Base-by-base conservation (phyloP, 2,797 vertebrate genomes). In the Garrulus glandarius region DNA sequence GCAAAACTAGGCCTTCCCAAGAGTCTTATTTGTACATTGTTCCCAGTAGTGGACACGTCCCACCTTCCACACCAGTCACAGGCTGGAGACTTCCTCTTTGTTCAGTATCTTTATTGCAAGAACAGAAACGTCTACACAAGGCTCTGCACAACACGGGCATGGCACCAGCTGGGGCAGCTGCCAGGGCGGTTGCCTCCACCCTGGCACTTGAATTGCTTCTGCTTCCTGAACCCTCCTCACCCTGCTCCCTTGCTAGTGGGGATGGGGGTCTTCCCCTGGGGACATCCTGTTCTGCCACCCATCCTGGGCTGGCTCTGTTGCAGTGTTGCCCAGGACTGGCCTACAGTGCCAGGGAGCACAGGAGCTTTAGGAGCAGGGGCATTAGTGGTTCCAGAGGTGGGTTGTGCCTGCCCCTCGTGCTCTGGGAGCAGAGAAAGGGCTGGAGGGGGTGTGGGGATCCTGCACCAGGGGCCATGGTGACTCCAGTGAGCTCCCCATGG, bases 21-120 rank as follows among this genome's bases (percentile, higher is more conserved):
- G 53, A 57, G 11, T 32, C 5, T 94, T 87, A 60, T 44, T 87
- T 23, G 23, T 41, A 4, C 11, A 13, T n/a, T 5, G 1, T 67
- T 84, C 34, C 53, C 1, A 0, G 3, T 47, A 36, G 23, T 55
- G 29, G 26, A 60, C 1, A 1, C 29, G 46, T 70, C 34, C 29
- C 29, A 7, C 44, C 22, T 52, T 39, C 13, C 20, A 5, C 2
- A 1, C 8, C 37, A 80, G 27, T 79, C 77, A 92, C 59, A 82
- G 17, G 3, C 78, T 20, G 19, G 89, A 95, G 71, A 64, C 41
- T 4, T 39, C 9, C 1, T 50, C 13, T 95, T 94, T 68, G 41
- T 96, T 70, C 70, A 71, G 27, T 87, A 95, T 11, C 43, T 97
- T 97, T 97, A 97, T 96, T 97, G 96, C 89, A 84, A 89, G 89